These are phyloP conservation scores for Chondrilla cf. caribensis DNA, from an alignment of 37 sponge, comb jelly and placozoan species.

Conservation along the genomic window DNA sequence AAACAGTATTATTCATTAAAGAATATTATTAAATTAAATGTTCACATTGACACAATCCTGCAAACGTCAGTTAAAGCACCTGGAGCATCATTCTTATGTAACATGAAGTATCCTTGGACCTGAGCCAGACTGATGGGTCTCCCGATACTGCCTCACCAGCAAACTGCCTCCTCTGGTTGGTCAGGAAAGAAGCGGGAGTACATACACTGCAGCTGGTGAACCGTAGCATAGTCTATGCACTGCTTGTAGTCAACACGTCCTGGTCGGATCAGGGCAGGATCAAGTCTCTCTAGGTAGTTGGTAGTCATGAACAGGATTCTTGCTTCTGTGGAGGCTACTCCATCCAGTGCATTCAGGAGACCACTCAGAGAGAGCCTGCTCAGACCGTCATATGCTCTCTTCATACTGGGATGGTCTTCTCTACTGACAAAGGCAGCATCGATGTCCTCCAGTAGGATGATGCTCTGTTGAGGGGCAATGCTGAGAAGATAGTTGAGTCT, in stretches of 20 bases:
- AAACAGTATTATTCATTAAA: too few species aligned
- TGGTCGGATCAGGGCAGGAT: constrained; percentile 86
- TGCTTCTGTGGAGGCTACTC: constrained; percentile 82
- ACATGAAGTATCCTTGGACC: constrained; percentile 82
- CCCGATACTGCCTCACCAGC: not conserved
- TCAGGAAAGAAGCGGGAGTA: constrained; percentile 80
- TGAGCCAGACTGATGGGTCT: constrained; percentile 68
- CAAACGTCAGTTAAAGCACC: constrained; percentile 30
- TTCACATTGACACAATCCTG: too few species aligned
- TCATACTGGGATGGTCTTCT: constrained; percentile 54
- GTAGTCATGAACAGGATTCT: constrained; percentile 90
- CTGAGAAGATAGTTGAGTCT: constrained; percentile 76
- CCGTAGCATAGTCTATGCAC: constrained; percentile 58
- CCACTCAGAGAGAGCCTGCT: constrained; percentile 80
- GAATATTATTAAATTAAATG: too few species aligned
- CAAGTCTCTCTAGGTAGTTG: constrained; percentile 85
- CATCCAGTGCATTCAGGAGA: constrained; percentile 89
- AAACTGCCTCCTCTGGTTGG: constrained; percentile 23
- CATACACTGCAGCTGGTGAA: constrained; percentile 67
- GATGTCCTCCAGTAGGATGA: constrained; percentile 81
- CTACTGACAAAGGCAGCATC: constrained; percentile 56
- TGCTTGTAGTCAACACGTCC: constrained; percentile 84
- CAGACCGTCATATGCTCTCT: constrained; percentile 71
- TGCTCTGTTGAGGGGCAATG: constrained; percentile 67
- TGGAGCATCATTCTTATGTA: constrained; percentile 63